phyloP scores from a whole-genome alignment of 2,113 vertebrate genomes.

The Lanius ludovicianus region DNA sequence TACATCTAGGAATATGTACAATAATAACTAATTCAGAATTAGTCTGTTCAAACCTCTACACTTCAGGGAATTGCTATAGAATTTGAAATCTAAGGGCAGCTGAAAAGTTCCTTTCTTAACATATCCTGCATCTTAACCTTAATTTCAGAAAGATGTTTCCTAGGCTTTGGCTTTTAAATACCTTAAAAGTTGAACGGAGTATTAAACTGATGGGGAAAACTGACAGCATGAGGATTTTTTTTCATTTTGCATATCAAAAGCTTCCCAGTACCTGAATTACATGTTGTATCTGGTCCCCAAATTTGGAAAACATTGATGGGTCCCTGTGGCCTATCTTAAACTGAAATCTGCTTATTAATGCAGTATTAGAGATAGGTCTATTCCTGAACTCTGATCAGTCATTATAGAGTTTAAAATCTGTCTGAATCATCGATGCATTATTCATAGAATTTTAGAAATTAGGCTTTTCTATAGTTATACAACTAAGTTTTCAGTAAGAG shows the following conservation, averaged over 20 bases:
- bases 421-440: neutral
- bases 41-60: neutral
- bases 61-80: neutral
- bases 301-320: neutral
- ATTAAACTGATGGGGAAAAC: neutral
- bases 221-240: neutral
- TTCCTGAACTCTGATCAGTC: neutral
- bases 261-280: neutral
- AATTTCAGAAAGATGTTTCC: neutral
- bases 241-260: neutral
- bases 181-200: neutral
- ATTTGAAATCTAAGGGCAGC: neutral
- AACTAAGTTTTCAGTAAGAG: neutral
- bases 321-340: neutral
- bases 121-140: neutral
- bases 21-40: neutral
- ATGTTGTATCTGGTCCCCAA: neutral
- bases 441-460: neutral
- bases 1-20: neutral
- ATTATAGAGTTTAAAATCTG: neutral
- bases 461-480: neutral
- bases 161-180: neutral
- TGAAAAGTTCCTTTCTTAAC: neutral
- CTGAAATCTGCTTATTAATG: neutral
- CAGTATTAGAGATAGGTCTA: neutral